A percentile compares a stretch with the other conserved stretches of the same genome.
Evolutionary conservation across 2,797 vertebrate genomes (phyloP).

Genomic region (Oryzias sinensis): DNA sequence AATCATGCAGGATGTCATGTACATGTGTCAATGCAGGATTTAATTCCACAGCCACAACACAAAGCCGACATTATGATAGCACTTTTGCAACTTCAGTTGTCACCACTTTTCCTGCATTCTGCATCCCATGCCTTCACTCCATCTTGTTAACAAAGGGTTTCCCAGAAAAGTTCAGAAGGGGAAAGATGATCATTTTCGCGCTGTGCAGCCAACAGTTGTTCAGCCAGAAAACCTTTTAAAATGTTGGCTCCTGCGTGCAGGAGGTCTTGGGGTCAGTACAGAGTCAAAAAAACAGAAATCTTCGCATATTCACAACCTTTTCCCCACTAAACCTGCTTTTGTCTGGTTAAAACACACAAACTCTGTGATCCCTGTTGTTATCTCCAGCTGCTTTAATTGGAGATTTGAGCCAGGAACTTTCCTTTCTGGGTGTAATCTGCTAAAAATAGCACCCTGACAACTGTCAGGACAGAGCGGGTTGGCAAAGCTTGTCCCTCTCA

Average conservation of each 20-base stretch:
- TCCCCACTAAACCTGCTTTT: conserved; percentile 13
- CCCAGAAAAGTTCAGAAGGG: conserved; percentile 19
- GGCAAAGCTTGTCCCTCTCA: conserved; percentile 12
- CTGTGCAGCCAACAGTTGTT: conserved; percentile 58
- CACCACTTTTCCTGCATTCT: neutral
- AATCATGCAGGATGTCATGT: too few species aligned
- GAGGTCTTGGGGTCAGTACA: conserved; percentile 44
- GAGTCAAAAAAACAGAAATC: conserved; percentile 13
- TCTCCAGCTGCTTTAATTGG: conserved; percentile 75
- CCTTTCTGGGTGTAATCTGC: conserved; percentile 56
- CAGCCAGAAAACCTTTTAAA: conserved; percentile 59
- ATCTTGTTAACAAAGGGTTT: conserved; percentile 32
- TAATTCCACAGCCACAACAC: too few species aligned
- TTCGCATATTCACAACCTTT: conserved; percentile 1
- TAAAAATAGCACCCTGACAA: conserved; percentile 71
- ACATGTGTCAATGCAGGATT: too few species aligned
- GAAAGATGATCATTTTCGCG: conserved; percentile 34
- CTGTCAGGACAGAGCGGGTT: conserved; percentile 45
- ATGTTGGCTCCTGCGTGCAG: conserved; percentile 53
- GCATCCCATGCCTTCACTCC: neutral
- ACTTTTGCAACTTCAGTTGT: neutral
- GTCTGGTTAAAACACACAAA: conserved; percentile 14
- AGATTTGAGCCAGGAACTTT: conserved; percentile 67
- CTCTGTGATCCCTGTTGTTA: conserved; percentile 62
- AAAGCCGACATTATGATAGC: neutral